Percentiles rank a stretch among this genome's conserved stretches.
phyloP scores from a whole-genome alignment of 2,888 invertebrate genomes.

The Pogonocherus hispidulus region DNA sequence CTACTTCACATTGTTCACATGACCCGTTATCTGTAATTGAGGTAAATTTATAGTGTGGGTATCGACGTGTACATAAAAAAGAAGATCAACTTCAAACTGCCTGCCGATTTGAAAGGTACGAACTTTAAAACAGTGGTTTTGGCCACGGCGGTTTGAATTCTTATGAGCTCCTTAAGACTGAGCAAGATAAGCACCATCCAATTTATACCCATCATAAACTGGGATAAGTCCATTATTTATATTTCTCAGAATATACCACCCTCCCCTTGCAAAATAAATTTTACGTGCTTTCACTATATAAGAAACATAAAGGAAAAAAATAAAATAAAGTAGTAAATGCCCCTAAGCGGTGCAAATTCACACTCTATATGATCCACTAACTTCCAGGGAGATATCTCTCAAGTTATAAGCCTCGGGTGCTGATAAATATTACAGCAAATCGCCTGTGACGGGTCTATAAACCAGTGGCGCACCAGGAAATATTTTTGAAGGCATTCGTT shows the following conservation, averaged over 20 bases:
- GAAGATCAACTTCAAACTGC: too few species aligned
- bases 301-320: background rate
- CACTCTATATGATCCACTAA: background rate
- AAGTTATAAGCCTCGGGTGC: background rate
- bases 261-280: background rate
- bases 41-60: too few species aligned
- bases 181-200: background rate
- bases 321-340: background rate
- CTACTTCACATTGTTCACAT: too few species aligned
- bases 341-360: background rate
- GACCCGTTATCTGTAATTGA: too few species aligned
- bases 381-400: background rate
- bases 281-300: background rate
- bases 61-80: too few species aligned
- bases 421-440: conserved; percentile 27
- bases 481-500: too few species aligned
- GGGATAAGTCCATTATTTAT: conserved; percentile 4
- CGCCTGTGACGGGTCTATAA: conserved; percentile 12
- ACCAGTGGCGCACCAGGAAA: background rate
- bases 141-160: background rate
- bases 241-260: background rate
- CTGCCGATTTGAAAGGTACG: too few species aligned
- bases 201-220: background rate
- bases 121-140: too few species aligned
- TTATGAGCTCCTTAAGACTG: background rate